Evolutionary conservation across 2,797 vertebrate genomes (phyloP).

Genomic region (Notamacropus eugenii): DNA sequence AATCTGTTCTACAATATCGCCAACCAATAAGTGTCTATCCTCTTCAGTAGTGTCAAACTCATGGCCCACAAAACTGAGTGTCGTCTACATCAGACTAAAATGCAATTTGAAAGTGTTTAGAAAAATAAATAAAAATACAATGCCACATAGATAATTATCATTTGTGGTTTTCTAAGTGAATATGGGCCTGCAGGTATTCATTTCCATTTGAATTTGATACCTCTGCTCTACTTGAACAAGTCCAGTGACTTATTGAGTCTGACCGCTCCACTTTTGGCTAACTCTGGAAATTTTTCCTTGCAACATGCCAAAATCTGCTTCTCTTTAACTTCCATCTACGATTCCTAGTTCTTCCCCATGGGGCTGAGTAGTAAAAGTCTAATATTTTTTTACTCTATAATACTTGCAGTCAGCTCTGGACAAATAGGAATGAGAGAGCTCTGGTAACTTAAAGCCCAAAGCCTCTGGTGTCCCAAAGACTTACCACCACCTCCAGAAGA

Average conservation of each 20-base stretch:
- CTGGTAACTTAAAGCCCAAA: background rate
- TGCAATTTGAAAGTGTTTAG: background rate
- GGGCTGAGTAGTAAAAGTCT: background rate
- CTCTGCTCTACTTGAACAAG: background rate
- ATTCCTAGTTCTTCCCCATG: background rate
- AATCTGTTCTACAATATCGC: background rate
- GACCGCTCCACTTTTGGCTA: background rate
- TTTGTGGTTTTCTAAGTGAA: background rate
- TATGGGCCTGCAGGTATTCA: background rate
- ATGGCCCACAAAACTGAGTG: background rate
- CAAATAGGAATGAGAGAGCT: background rate
- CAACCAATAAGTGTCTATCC: background rate
- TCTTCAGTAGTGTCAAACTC: background rate
- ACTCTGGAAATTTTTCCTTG: background rate
- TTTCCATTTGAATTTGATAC: background rate
- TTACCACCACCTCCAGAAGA: background rate
- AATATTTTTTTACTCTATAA: background rate
- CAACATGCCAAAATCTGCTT: background rate
- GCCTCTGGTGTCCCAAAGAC: background rate
- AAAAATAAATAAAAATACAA: background rate
- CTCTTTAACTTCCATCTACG: background rate
- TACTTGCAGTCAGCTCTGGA: background rate
- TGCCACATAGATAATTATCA: background rate
- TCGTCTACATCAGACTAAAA: background rate
- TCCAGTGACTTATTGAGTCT: background rate